phyloP scores from a whole-genome alignment of 2,888 invertebrate species.

The Blastobasis adustella region DNA sequence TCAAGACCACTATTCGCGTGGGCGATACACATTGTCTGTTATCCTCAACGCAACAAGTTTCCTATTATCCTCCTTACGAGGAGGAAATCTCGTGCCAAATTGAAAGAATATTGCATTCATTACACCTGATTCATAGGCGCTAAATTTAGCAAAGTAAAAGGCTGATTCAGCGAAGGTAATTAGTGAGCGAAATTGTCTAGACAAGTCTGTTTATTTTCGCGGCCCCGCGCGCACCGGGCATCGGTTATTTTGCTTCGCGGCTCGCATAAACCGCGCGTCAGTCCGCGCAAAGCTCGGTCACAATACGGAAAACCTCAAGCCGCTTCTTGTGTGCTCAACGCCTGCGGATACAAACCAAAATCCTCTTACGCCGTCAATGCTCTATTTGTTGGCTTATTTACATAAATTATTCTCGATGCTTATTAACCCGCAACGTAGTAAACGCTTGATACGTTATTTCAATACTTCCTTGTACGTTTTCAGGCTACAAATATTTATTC shows the following conservation, averaged over 20 bases:
- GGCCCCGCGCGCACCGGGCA: constrained; percentile 31
- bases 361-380: neutral
- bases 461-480: constrained; percentile 1
- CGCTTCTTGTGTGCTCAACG: constrained; percentile 26
- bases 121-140: too few relatives aligned
- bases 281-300: constrained; percentile 36
- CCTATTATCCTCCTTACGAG: too few relatives aligned
- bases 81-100: too few relatives aligned
- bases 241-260: constrained; percentile 40
- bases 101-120: too few relatives aligned
- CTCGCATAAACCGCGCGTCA: constrained; percentile 44
- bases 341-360: constrained; percentile 1
- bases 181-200: constrained; percentile 23
- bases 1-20: too few relatives aligned
- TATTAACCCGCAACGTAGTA: constrained; percentile 4
- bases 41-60: too few relatives aligned
- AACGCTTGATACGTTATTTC: constrained; percentile 2
- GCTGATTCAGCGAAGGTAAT: constrained; percentile 16
- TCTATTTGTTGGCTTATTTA: constrained; percentile 5
- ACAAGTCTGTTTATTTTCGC: constrained; percentile 46
- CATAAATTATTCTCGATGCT: constrained; percentile 11
- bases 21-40: too few relatives aligned
- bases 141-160: neutral
- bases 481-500: too few relatives aligned
- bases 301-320: constrained; percentile 47